Base-by-base conservation (phyloP, 2,113 vertebrate genomes). In the Scytalopus superciliaris region DNA sequence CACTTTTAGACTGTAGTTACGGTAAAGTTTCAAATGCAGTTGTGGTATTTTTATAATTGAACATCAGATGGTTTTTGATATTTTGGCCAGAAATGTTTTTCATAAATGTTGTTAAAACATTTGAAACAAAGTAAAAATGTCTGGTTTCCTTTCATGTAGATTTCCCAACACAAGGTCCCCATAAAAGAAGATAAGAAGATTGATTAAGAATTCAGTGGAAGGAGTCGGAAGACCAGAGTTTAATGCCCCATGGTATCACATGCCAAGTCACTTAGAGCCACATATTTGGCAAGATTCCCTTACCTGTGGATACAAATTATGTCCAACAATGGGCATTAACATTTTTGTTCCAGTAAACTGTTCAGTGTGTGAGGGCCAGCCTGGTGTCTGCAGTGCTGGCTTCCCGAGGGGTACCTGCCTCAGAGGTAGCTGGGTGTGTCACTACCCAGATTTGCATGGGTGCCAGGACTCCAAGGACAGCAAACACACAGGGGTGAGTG, bases 1-100 rank as follows among this genome's bases (percentile, higher is more conserved):
- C 93, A 92, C 90, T 97, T 97, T 96, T 92, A 95, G 80, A 39
- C 74, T 94, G 40, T 75, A 94, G 76, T 89, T 95, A 72, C 77
- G 57, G 75, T 78, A 94, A 85, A 81, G 88, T 95, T 95, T 97
- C 93, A 96, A 93, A 84, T 62, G 88, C 69, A 92, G 57, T 49
- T 78, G 66, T 82, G 77, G 60, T 68, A 57, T 81, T 81, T 96
- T 96, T 92, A 62, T 82, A 66, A 75, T 62, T 90, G 66, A 93
- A 82, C 75, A 89, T 86, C 6, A 57, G 35, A 53, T 33, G 7
- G 3, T 39, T 86, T 73, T 69, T 57, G 7, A 37, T 73, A 89
- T 75, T 92, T 83, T 73, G 39, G 18, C 14, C 39, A 92, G 79
- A 77, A 89, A 85, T 72, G 21, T 56, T 87, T 57, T 68, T 45